Base-by-base conservation (phyloP, 2,113 vertebrate species). In the Melanerpes formicivorus region DNA sequence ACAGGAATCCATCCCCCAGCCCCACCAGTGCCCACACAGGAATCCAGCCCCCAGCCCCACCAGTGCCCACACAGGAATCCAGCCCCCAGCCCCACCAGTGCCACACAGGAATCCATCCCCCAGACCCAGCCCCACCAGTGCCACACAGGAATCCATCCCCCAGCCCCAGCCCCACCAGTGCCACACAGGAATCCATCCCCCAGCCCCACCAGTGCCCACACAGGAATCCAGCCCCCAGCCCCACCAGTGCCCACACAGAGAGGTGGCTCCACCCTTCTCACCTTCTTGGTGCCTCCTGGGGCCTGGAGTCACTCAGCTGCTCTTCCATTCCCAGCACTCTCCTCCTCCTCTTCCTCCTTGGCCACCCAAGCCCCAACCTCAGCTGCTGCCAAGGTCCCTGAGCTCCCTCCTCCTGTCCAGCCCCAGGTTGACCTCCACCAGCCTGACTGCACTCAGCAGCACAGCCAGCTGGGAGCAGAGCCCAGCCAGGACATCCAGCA, bases 361-460 rank as follows among this genome's bases (percentile, higher is more conserved):
- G 63, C 63, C 34, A 63, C 14, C 23, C 62, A 18, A 37, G 34
- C 11, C 60, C 60, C 32, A 63, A 9, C 23, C 34, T 63, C 34
- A 63, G 34, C 32, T 15, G 5, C 34, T 10, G 3, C 71, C 22
- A 2, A 3, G 2, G 1, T 34, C 71, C 12, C 9, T 13, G 1
- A 25, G 44, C 3, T 23, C 62, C 0, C 8, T 48, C 8, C 89
- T 63, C 42, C 42, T 42, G 42, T 73, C 75, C 0, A 75, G 34
- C 23, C 10, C 15, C 16, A 78, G 55, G 87, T 88, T 69, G 58
- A 95, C 40, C 63, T 95, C 95, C 40, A 90, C 88, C 16, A 94
- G 30, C 0, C 96, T 46, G 12, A 94, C 19, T 0, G 95, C 94
- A 4, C 67, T 69, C 19, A 95, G 78, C 52, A 95, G 66, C 55